Base-by-base conservation (phyloP, 2,797 vertebrate species). In the Trachops cirrhosus region DNA sequence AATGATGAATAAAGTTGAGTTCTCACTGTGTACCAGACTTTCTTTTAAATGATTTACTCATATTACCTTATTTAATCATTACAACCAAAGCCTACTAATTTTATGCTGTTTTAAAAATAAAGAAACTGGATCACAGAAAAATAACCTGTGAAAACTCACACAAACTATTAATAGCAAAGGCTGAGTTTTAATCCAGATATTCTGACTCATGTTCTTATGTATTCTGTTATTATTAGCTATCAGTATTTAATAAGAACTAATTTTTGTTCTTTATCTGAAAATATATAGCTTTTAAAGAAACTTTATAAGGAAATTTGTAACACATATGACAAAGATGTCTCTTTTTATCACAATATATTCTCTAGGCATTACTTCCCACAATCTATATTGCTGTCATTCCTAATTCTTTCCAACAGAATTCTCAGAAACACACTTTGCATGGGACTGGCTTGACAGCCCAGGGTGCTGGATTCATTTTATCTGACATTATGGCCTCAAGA, bases 191-290 rank as follows among this genome's bases (percentile, higher is more conserved):
- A 52, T 73, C 3, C 41, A 44, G 8, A 10, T 41, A 52, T 3
- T 90, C 24, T 82, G 34, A 75, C 21, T 84, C 8, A 57, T 59
- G 24, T 75, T 89, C 48, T 50, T 75, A 93, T 14, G 15, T 77
- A 54, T 67, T 89, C n/a, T 95, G 34, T 37, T 68, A 19, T 70
- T 70, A 64, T 37, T 68, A 39, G 2, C 18, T 71, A 71, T 80
- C 32, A 84, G n/a, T 71, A 86, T 57, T 85, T 89, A 62, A 77
- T 75, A 70, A 78, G 26, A 68, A 84, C 8, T 21, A 41, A 3
- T 71, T 82, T 71, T 41, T 88, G 26, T 50, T 93, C 48, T 88
- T 82, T 50, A 85, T 74, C 12, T 91, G 48, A 89, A 93, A 93
- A 75, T 59, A 86, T 44, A 57, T 5, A 67, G 5, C 21, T 62